Conservation (phyloP, 2,113 vertebrate genomes). For the Coryphaenoides rupestris region DNA sequence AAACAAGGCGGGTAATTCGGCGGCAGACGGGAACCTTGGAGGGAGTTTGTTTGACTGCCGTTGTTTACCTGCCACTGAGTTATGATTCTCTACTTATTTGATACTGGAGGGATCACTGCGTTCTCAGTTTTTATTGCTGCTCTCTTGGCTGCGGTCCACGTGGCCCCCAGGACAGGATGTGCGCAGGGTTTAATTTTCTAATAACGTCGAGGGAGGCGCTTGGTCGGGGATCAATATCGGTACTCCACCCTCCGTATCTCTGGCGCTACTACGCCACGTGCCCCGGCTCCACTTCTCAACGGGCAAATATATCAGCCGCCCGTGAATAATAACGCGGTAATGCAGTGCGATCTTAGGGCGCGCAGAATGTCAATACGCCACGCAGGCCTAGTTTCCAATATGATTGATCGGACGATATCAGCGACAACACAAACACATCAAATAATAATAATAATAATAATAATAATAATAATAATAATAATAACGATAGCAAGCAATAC, state of each 20-base stretch:
- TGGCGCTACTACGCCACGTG: too few relatives aligned
- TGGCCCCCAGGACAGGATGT: constrained; percentile 9
- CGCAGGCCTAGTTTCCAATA: too few relatives aligned
- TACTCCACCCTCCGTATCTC: constrained; percentile 3
- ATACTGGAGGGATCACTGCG: constrained; percentile 31
- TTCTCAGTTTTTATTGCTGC: constrained; percentile 21
- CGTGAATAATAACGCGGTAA: too few relatives aligned
- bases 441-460: too few relatives aligned
- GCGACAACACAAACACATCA: too few relatives aligned
- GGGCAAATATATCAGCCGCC: too few relatives aligned
- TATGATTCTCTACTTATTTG: constrained; percentile 42
- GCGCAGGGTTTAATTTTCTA: constrained; percentile 42
- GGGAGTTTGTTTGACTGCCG: constrained; percentile 46
- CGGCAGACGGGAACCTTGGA: constrained; percentile 29
- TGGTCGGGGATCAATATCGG: constrained; percentile 33
- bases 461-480: too few relatives aligned
- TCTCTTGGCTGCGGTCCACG: constrained; percentile 22
- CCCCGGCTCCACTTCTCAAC: too few relatives aligned
- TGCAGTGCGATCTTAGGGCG: too few relatives aligned
- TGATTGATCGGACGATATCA: too few relatives aligned
- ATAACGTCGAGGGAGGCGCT: constrained; percentile 22
- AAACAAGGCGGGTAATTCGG: constrained; percentile 50
- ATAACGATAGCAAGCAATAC: too few relatives aligned
- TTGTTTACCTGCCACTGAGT: constrained; percentile 46
- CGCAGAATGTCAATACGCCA: too few relatives aligned